A percentile compares a stretch with the other conserved stretches of the same genome.
Evolutionary conservation across 2,797 vertebrate species (phyloP).

Genomic region (Hozukius guyotensis): DNA sequence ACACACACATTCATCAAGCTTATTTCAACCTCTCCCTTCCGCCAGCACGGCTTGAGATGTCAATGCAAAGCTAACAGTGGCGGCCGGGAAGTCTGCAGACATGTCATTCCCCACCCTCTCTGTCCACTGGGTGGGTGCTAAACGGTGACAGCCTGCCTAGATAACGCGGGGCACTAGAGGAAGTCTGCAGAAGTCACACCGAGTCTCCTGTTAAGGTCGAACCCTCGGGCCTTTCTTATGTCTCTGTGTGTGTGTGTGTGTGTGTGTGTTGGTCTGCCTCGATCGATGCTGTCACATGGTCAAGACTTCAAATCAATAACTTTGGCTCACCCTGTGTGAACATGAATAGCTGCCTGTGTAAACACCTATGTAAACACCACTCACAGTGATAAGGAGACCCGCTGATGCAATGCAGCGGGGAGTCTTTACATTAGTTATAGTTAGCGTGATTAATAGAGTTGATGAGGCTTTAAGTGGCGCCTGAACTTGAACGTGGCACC

Average conservation of each 20-base stretch:
- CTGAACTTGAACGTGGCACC: constrained; percentile 75
- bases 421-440: constrained; percentile 63
- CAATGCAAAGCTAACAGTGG: constrained; percentile 72
- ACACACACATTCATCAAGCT: constrained; percentile 64
- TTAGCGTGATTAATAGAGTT: constrained; percentile 74
- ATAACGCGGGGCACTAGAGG: constrained; percentile 59
- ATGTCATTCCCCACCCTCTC: constrained; percentile 73
- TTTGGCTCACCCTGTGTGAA: constrained; percentile 50
- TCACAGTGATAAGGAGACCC: constrained; percentile 71
- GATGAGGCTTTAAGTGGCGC: constrained; percentile 77
- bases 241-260: constrained; percentile 7
- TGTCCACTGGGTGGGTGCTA: constrained; percentile 70
- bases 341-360: constrained; percentile 75
- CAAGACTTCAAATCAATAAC: constrained; percentile 67
- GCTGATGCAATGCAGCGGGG: constrained; percentile 55
- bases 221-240: neutral
- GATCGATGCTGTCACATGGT: constrained; percentile 61
- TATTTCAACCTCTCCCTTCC: constrained; percentile 52
- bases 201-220: neutral
- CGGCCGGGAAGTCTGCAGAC: constrained; percentile 60
- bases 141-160: constrained; percentile 60
- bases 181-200: constrained; percentile 38
- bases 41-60: constrained; percentile 60
- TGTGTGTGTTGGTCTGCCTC: constrained; percentile 1
- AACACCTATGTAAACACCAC: constrained; percentile 75